A percentile compares a stretch with the other conserved stretches of the same genome.
Conservation (phyloP, 2,113 vertebrate genomes). For the Micromys minutus region DNA sequence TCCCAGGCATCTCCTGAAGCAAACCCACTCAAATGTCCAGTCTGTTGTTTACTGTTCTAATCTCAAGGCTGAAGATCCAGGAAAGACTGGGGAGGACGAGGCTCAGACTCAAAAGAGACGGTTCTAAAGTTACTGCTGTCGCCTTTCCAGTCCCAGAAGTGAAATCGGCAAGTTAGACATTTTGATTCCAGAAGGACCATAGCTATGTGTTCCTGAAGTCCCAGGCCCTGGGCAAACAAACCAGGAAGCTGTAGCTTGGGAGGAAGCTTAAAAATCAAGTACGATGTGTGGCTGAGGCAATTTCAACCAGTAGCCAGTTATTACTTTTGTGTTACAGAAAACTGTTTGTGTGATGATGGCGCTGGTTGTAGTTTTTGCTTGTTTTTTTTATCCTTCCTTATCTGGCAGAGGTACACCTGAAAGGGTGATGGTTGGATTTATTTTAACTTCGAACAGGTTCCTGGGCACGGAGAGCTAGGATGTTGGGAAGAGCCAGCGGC, state of each 20-base stretch:
- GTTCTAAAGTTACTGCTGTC: background rate
- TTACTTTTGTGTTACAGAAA: background rate
- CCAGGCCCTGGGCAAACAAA: background rate
- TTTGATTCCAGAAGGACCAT: background rate
- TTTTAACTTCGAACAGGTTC: conserved; percentile 34
- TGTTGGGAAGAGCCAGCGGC: background rate
- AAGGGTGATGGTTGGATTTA: background rate
- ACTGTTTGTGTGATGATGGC: background rate
- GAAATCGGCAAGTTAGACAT: background rate
- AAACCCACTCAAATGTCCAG: background rate
- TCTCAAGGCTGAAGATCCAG: background rate
- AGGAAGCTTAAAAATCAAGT: background rate
- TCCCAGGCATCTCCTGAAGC: background rate
- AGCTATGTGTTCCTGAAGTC: background rate
- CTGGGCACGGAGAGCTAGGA: background rate
- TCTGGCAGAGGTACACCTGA: background rate
- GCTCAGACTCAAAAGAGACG: background rate
- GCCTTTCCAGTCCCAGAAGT: background rate
- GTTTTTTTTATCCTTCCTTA: background rate
- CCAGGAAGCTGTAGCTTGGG: background rate
- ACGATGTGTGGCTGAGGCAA: background rate
- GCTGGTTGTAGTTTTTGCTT: background rate
- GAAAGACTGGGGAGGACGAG: background rate
- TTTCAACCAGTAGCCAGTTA: background rate
- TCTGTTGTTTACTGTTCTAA: background rate